Base-by-base conservation (phyloP, 2,888 invertebrate species). In the Acleris cristana region DNA sequence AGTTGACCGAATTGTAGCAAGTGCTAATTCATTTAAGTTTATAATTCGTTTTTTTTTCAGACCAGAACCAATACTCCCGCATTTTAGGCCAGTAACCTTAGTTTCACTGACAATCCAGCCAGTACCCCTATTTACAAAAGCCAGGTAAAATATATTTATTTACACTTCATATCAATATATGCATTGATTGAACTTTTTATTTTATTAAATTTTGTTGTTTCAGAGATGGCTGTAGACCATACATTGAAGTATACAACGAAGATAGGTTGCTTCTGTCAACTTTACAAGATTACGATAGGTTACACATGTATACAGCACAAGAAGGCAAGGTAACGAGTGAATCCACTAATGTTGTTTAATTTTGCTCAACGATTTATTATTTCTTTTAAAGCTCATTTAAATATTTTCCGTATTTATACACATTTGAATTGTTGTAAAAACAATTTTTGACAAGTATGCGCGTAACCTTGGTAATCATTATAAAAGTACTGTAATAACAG, bases 161-260 rank as follows among this genome's bases (percentile, higher is more conserved):
- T 12, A 12, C 45, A 21, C 23, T 30, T 54, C 3, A 26, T 23
- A 7, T 3, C 51, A 12, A 34, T 34, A 40, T 10, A 53, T n/a
- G 7, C 16, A 30, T 52, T 16, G 3, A 52, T 7, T 6, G 7
- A 23, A 0, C 26, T 8, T 55, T 16, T 19, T 45, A n/a, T 49
- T 65, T 49, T 5, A 60, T 52, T 63, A 45, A 59, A 66, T 71
- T 51, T 70, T 76, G 60, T 64, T 68, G 71, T 86, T 88, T 58
- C 83, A 96, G 97, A 74, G 98, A 98, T 88, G 99, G 99, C 1
- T 98, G 98, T 83, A 94, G 99, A 69, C 98, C 99, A 7, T 99
- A 97, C 86, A 94, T 98, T 64, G 99, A 99, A 88, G 95, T 99
- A 26, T 98, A 96, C 86, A 96, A 96, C 80, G 98, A 98, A 79